Conservation (phyloP, 1,140 invertebrate species). For the Atta cephalotes region DNA sequence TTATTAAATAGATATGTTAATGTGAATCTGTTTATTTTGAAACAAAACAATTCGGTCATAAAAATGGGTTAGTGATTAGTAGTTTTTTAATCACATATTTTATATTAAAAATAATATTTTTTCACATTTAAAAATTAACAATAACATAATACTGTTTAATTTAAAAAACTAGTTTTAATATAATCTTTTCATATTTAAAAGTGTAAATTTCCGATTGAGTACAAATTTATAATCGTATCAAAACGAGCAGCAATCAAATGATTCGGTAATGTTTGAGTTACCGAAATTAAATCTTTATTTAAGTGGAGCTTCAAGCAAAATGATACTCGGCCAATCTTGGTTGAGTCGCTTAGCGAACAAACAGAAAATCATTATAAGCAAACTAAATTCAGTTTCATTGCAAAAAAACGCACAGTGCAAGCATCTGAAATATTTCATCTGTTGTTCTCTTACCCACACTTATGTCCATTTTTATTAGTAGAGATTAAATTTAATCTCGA, state of each 20-base stretch:
- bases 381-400: neutral
- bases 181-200: no score
- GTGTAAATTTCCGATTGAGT: neutral
- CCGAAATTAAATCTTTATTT: slow-evolving; percentile 29
- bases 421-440: neutral
- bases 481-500: no score
- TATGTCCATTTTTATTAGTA: no score
- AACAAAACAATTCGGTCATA: no score
- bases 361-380: neutral
- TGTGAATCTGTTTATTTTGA: no score
- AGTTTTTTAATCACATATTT: no score
- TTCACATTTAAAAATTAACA: no score
- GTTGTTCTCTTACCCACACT: neutral
- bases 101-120: no score
- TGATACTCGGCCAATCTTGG: neutral
- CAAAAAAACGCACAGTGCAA: neutral
- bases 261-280: slow-evolving; percentile 11
- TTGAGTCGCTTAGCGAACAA: neutral
- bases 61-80: no score
- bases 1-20: no score
- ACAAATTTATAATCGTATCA: slow-evolving; percentile 28
- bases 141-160: no score
- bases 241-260: neutral
- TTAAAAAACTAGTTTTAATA: no score
- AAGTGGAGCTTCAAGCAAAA: neutral